Base-by-base conservation (phyloP, 2,113 vertebrate species). In the Sardina pilchardus region DNA sequence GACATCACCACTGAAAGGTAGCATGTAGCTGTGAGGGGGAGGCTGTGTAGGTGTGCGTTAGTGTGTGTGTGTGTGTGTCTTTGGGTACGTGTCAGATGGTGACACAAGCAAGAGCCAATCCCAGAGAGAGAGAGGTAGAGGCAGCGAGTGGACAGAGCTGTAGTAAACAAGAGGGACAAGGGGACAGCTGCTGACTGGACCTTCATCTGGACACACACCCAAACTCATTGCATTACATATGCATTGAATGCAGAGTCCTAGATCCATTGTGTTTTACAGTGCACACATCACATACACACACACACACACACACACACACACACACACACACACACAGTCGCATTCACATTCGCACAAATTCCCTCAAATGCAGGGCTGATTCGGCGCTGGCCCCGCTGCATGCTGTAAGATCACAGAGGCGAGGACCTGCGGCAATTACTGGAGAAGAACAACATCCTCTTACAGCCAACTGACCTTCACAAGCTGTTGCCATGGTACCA, bases 381-480 rank as follows among this genome's bases (percentile, higher is more conserved):
- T 67, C 63, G 1, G 26, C 9, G 63, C 63, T 67, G 10, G 30
- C n/a, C 63, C 30, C 3, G 6, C 63, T 67, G 7, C 30, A 30
- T 67, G 63, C 63, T 26, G 63, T 26, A 30, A 67, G 63, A 67
- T 67, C 63, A 67, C 63, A 67, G 30, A 67, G 63, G n/a, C n/a
- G 63, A 26, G 14, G 26, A 67, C 63, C 63, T 67, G 63, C 63
- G 0, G 63, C 63, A 67, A 67, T 67, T 67, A 67, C 63, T 67
- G 63, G 8, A 50, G 26, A 50, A 80, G 47, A 34, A 56, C 43
- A 45, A 30, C 43, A 75, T 67, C 59, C 67, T 67, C 50, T 63
- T 34, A 85, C 36, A 34, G 56, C 48, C 39, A 84, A 81, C 88
- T 92, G 92, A 92, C 91, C 93, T 93, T 93, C 89, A 91, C 85